A percentile compares a stretch with the other conserved stretches of the same genome.
phyloP scores from a whole-genome alignment of 2,113 vertebrate genomes.

The Hipposideros armiger region DNA sequence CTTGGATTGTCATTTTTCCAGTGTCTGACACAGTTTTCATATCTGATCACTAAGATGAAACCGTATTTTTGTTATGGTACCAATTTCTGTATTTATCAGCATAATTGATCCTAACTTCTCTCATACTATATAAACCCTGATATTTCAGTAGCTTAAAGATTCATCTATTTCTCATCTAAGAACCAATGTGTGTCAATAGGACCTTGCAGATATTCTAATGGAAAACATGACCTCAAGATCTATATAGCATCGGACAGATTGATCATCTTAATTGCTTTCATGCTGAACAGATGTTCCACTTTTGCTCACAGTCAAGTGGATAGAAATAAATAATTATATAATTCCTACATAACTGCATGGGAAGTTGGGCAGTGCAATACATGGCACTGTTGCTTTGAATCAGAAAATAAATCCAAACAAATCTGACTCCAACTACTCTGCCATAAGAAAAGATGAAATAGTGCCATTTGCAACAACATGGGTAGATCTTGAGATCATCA shows the following conservation, averaged over 20 bases:
- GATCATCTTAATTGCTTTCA: neutral
- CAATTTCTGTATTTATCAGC: neutral
- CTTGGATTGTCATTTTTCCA: neutral
- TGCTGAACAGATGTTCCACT: neutral
- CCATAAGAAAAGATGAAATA: too few relatives aligned
- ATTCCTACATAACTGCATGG: neutral
- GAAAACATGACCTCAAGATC: neutral
- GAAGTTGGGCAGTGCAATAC: neutral
- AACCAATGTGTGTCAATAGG: neutral
- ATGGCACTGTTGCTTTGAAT: neutral
- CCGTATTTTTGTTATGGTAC: neutral
- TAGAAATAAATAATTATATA: neutral
- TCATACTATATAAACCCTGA: neutral
- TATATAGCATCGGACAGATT: neutral
- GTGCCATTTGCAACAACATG: too few relatives aligned
- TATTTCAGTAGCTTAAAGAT: slow-evolving; percentile 29
- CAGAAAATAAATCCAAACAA: slow-evolving; percentile 28
- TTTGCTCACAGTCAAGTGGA: slow-evolving; percentile 15
- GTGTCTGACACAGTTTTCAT: neutral
- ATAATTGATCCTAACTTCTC: neutral
- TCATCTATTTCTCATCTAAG: neutral
- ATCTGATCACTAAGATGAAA: neutral
- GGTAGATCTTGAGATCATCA: too few relatives aligned
- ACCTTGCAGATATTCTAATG: neutral
- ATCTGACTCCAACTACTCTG: neutral